Evolutionary conservation across 2,113 vertebrate genomes (phyloP).

Genomic region (Amia ocellicauda): DNA sequence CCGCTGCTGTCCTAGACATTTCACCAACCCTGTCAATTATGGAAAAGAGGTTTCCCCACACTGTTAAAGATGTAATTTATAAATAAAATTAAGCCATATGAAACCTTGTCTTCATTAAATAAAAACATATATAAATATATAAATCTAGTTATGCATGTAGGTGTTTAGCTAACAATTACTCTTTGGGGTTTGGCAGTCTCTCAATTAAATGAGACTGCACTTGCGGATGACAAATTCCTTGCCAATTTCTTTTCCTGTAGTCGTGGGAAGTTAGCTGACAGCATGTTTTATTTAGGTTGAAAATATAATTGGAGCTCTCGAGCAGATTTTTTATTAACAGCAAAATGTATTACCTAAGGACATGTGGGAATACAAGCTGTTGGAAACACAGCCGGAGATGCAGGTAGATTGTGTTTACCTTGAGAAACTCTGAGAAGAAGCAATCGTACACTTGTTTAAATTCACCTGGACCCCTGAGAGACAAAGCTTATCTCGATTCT

Average conservation of each 20-base stretch:
- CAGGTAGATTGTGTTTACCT: conserved; percentile 39
- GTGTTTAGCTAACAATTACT: conserved; percentile 24
- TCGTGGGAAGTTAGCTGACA: conserved; percentile 30
- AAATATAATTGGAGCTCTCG: conserved; percentile 41
- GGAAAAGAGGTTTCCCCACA: too few relatives aligned
- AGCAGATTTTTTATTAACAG: conserved; percentile 30
- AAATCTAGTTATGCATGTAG: background rate
- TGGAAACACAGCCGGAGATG: conserved; percentile 19
- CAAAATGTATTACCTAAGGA: conserved; percentile 36
- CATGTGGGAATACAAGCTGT: conserved; percentile 35
- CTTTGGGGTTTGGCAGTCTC: conserved; percentile 16
- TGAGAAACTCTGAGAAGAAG: conserved; percentile 15
- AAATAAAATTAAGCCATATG: too few relatives aligned
- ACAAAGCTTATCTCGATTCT: conserved; percentile 28
- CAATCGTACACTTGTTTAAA: conserved; percentile 42
- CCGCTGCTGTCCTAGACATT: too few relatives aligned
- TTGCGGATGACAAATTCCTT: conserved; percentile 20
- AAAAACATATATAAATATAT: conserved; percentile 1
- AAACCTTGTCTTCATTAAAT: conserved; percentile 18
- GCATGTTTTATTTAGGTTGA: conserved; percentile 36
- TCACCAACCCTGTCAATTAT: too few relatives aligned
- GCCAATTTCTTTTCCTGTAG: conserved; percentile 25
- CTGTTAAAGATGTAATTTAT: too few relatives aligned
- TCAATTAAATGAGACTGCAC: conserved; percentile 18
- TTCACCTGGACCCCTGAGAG: conserved; percentile 29